A percentile compares a stretch with the other conserved stretches of the same genome.
phyloP scores from a whole-genome alignment of 2,113 vertebrate genomes.

The Columbina picui region DNA sequence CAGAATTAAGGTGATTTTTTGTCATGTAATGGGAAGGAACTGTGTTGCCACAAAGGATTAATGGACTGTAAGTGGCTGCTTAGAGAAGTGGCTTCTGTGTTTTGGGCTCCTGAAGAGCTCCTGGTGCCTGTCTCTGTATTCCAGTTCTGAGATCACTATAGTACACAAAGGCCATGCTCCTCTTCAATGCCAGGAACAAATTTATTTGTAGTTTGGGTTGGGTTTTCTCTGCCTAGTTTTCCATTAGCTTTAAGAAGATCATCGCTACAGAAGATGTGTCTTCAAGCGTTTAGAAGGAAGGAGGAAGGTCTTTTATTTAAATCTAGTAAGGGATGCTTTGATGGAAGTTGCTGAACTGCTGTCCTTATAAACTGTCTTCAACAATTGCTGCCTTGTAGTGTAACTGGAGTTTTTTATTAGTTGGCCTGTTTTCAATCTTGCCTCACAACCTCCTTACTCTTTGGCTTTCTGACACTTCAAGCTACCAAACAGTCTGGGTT shows the following conservation, averaged over 20 bases:
- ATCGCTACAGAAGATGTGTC: background rate
- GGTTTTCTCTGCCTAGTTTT: background rate
- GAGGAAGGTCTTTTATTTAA: background rate
- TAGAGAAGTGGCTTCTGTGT: background rate
- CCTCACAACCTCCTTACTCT: background rate
- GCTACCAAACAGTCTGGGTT: background rate
- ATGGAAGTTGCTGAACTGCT: background rate
- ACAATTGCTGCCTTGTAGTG: background rate
- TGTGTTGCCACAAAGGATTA: background rate
- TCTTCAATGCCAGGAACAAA: background rate
- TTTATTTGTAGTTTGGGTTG: background rate
- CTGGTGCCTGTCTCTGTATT: background rate
- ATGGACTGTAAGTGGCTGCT: background rate
- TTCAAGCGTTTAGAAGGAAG: background rate
- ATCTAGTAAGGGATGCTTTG: background rate
- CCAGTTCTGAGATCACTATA: background rate
- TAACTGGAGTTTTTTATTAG: background rate
- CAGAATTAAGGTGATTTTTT: background rate
- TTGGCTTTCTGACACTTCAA: background rate
- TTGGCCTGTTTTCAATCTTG: background rate
- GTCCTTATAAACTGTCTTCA: background rate
- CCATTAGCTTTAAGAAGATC: background rate
- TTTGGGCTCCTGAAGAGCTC: background rate
- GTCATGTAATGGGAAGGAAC: background rate
- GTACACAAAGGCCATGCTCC: background rate